Base-by-base conservation (phyloP, 30 jellyfish, hydroid and myxozoan species). In the Hydractinia symbiolongicarpus region DNA sequence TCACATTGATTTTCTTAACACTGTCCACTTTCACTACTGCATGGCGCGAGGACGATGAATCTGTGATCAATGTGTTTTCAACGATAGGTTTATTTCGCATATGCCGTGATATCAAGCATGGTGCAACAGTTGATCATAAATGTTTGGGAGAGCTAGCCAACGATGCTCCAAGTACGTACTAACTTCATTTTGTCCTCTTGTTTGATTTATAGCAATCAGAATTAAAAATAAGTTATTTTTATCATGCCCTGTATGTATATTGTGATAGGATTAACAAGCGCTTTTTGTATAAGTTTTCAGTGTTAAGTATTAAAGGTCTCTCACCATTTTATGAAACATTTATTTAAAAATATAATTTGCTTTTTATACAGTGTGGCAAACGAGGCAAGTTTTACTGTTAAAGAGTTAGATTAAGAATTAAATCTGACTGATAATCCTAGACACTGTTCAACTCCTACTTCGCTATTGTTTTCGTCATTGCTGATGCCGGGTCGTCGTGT, bases 141-240 rank as follows among this genome's bases (percentile, higher is more conserved):
- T 77, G 85, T 30, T 55, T 77, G 77, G 74, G 79, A 53, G 55
- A 78, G 3, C 85, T 77, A 54, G 85, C 85, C 30, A 77, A 77
- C 53, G 55, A 53, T 8, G 85, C 85, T n/a, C 85, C 85, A 55
- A 30, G 85, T 77, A 9, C 40, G 80, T 6, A 13, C 19, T 6
- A 6, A 13, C 74, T 64, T 30, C 2, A 30, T 30, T 30, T 30
- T 30, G 44, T 30, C 44, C 44, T 30, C 44, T 30, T 30, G 44
- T 30, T 30, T 30, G 44, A 30, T 30, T 30, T 66, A 13, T 66
- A 7, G 76, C 15, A 66, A 19, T 66, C 17, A 60, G n/a, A 60
- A 13, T 13, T 60, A 13, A 60, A 60, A 60, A 16, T 30, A 30
- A 30, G 2, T 30, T 30, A 30, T 30, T 30, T 30, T 2, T n/a